phyloP scores from a whole-genome alignment of 2,888 invertebrate species.

The Ctenicera cuprea region DNA sequence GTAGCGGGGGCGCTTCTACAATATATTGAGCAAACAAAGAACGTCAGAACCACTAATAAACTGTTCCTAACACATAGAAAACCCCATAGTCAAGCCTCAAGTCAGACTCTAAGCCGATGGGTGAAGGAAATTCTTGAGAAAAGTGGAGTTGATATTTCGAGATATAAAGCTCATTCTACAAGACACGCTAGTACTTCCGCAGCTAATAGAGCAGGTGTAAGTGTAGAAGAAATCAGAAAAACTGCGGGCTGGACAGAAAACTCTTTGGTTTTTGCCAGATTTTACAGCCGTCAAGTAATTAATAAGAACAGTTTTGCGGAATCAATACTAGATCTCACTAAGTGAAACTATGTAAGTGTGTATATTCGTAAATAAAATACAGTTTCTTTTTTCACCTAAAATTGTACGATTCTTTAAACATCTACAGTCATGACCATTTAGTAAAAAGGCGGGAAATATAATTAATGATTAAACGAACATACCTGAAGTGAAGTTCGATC shows the following conservation, averaged over 20 bases:
- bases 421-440: no score
- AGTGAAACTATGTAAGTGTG: no score
- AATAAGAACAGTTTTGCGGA: slow-evolving; percentile 37
- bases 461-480: no score
- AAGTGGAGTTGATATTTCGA: slow-evolving; percentile 54
- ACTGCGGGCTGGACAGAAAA: slow-evolving; percentile 57
- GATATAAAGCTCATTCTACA: slow-evolving; percentile 53
- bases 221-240: slow-evolving; percentile 51
- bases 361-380: no score
- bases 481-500: no score
- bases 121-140: slow-evolving; percentile 53
- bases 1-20: neutral
- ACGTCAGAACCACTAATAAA: neutral
- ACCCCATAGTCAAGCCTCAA: neutral
- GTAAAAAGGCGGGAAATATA: no score
- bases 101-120: slow-evolving; percentile 49
- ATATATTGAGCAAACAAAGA: neutral
- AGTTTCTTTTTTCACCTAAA: no score
- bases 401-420: no score
- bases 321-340: slow-evolving; percentile 25
- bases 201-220: slow-evolving; percentile 53
- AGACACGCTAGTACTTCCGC: slow-evolving; percentile 59
- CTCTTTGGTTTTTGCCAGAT: slow-evolving; percentile 57
- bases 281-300: slow-evolving; percentile 44
- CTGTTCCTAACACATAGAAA: neutral